These are phyloP conservation scores for Macrotis lagotis DNA, from an alignment of 2,113 vertebrate genomes.

Conservation along the genomic window DNA sequence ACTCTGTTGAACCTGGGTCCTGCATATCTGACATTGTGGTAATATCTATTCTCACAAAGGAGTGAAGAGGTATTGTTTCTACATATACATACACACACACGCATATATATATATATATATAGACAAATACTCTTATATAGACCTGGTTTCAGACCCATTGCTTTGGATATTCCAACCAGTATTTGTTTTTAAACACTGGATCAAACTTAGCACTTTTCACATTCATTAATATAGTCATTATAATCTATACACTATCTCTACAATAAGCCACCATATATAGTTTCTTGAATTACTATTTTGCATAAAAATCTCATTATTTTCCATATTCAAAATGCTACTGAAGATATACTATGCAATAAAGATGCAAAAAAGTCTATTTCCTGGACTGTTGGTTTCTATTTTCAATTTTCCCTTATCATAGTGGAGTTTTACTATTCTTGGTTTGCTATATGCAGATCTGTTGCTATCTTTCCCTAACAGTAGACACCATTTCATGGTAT, in stretches of 20 bases:
- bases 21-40: neutral
- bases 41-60: neutral
- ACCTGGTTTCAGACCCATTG: neutral
- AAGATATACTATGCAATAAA: neutral
- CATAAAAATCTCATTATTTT: neutral
- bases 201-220: neutral
- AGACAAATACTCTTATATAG: neutral
- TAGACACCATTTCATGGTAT: neutral
- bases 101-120: neutral
- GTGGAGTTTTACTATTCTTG: neutral
- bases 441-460: neutral
- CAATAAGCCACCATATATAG: neutral
- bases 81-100: neutral
- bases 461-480: neutral
- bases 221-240: neutral
- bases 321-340: neutral
- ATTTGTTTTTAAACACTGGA: neutral
- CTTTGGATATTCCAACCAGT: neutral
- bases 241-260: neutral
- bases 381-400: neutral
- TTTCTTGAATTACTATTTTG: neutral
- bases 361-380: conserved; percentile 19
- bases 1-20: neutral
- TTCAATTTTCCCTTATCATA: conserved; percentile 3
- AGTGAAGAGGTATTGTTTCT: neutral